Base-by-base conservation (phyloP, 2,113 vertebrate genomes). In the Toxotes jaculatrix region DNA sequence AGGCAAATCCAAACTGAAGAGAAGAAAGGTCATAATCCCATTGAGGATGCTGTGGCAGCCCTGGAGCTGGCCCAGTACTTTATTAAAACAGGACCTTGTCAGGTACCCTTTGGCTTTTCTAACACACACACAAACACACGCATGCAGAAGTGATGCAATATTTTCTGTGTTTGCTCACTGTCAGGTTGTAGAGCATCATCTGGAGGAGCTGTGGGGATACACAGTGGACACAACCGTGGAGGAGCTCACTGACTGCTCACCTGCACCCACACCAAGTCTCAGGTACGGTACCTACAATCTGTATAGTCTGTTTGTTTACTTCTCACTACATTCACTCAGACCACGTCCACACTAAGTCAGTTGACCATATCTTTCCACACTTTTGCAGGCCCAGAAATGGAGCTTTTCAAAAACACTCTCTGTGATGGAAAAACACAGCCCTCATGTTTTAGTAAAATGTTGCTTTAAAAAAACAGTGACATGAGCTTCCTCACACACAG, bases 11-110 rank as follows among this genome's bases (percentile, higher is more conserved):
- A 98, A 70, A 92, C 80, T 63, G 91, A 94, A 45, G 77, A 94
- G 51, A 89, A 40, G 60, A 57, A 34, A 64, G 97, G 97, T 77
- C 97, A 98, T 62, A 83, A 97, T 95, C 94, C 97, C 56, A 91
- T 81, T 76, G 97, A 99, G 94, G 97, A 98, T 43, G 97, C 97
- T 11, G 76, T 80, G 77, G 95, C 96, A 55, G 89, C 96, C 21
- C 75, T 99, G 90, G 95, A 97, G 84, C 92, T 99, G 86, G 96
- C 96, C 74, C 96, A 93, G 0, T 98, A 97, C 93, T 99, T 99
- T 71, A 97, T 98, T 80, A 91, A 89, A 72, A 93, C 91, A 23
- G 97, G 97, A 83, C 97, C 97, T 53, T 83, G 81, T 51, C 90
- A 96, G 96, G 97, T 97, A 92, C 71, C 82, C 9, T 73, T 23